These are phyloP conservation scores for Semotilus atromaculatus DNA, from an alignment of 2,797 vertebrate species.

Conservation along the genomic window DNA sequence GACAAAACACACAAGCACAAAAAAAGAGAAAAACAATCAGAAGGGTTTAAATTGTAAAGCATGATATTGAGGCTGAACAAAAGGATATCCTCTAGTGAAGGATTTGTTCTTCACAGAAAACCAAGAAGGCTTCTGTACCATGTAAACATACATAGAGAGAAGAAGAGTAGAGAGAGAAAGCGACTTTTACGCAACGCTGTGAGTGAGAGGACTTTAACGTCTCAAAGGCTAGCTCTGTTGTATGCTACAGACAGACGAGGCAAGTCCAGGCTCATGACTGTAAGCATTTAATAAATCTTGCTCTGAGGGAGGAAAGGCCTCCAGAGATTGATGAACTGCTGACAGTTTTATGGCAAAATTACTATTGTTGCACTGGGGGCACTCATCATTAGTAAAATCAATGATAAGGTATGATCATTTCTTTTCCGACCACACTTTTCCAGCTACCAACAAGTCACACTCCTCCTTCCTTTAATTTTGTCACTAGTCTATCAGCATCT, in stretches of 20 bases:
- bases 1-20: constrained; percentile 68
- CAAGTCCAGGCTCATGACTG: constrained; percentile 82
- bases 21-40: constrained; percentile 40
- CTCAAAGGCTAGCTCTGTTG: constrained; percentile 70
- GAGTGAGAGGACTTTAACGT: constrained; percentile 73
- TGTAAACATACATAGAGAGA: constrained; percentile 34
- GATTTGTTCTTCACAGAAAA: constrained; percentile 23
- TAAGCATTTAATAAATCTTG: constrained; percentile 89
- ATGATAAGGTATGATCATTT: constrained; percentile 79
- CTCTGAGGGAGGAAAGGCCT: constrained; percentile 82
- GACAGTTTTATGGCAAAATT: constrained; percentile 88
- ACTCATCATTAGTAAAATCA: constrained; percentile 85
- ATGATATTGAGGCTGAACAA: constrained; percentile 38
- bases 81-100: background rate
- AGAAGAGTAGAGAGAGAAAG: background rate
- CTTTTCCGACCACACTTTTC: constrained; percentile 70
- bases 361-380: constrained; percentile 83
- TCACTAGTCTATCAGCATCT: constrained; percentile 69
- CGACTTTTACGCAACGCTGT: constrained; percentile 69
- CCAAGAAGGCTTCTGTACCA: constrained; percentile 39
- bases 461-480: constrained; percentile 66
- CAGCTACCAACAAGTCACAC: constrained; percentile 62
- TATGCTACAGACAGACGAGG: constrained; percentile 76
- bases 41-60: constrained; percentile 62
- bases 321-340: constrained; percentile 88